phyloP scores from a whole-genome alignment of 2,888 invertebrate species.

The Seladonia tumulorum region DNA sequence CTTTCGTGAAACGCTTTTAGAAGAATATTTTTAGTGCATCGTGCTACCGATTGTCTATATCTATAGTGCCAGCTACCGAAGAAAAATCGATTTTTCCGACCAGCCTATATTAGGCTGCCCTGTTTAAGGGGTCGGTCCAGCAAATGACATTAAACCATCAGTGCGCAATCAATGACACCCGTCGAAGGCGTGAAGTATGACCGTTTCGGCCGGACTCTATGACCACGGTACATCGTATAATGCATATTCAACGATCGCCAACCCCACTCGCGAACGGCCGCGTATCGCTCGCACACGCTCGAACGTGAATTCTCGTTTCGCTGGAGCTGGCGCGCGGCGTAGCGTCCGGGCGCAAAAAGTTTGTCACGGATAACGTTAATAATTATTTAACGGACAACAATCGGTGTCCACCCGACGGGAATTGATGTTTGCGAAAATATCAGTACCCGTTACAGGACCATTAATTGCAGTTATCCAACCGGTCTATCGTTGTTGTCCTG shows the following conservation, averaged over 20 bases:
- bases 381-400: conserved; percentile 58
- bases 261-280: neutral
- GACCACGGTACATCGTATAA: conserved; percentile 30
- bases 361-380: conserved; percentile 54
- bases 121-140: conserved; percentile 41
- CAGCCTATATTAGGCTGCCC: neutral
- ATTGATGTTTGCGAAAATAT: conserved; percentile 57
- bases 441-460: conserved; percentile 37
- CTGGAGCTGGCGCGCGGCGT: neutral
- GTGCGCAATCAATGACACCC: conserved; percentile 50
- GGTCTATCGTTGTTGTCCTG: conserved; percentile 29
- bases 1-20: too few relatives aligned
- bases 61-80: neutral
- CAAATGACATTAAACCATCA: conserved; percentile 55
- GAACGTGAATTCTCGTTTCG: neutral
- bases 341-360: conserved; percentile 26
- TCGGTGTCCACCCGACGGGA: conserved; percentile 41
- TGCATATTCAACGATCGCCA: conserved; percentile 56
- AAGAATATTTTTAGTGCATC: neutral
- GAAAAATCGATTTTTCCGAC: neutral
- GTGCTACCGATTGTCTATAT: neutral
- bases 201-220: conserved; percentile 43
- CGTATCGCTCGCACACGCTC: neutral
- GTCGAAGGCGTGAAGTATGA: conserved; percentile 49
- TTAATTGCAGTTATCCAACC: conserved; percentile 55